Percentiles rank a stretch among this genome's conserved stretches.
Evolutionary conservation across 2,888 invertebrate species (phyloP).

Genomic region (Stramonita haemastoma): DNA sequence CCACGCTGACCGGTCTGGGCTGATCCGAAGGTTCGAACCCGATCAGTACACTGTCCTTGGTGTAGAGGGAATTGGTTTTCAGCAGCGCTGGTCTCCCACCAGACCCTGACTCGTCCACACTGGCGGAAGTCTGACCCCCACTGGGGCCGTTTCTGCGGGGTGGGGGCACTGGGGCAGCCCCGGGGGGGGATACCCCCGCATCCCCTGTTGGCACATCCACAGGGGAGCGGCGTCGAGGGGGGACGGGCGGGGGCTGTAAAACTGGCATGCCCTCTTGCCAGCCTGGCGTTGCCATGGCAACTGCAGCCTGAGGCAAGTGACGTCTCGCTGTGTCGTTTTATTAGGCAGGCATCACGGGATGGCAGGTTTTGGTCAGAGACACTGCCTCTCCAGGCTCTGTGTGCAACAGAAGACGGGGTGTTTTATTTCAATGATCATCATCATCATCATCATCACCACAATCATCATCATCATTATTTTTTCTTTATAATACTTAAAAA

Average conservation of each 20-base stretch:
- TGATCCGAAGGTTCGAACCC: neutral
- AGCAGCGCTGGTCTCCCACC: neutral
- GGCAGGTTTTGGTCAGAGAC: neutral
- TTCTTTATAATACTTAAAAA: no score
- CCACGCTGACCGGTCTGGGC: constrained; percentile 10
- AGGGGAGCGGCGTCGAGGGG: constrained; percentile 38
- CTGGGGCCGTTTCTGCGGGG: neutral
- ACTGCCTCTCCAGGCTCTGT: neutral
- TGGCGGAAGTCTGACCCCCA: neutral
- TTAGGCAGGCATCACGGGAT: no score
- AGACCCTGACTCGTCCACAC: neutral
- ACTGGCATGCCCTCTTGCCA: constrained; percentile 28
- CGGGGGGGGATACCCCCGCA: neutral
- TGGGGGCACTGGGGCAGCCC: neutral
- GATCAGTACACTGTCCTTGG: constrained; percentile 34
- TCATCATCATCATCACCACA: no score
- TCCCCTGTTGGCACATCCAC: neutral
- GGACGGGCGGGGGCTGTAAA: constrained; percentile 36
- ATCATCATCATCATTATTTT: no score
- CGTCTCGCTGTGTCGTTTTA: neutral
- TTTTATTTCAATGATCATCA: neutral
- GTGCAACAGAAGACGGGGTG: neutral
- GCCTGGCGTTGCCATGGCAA: constrained; percentile 28
- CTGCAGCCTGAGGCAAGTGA: neutral
- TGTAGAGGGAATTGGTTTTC: constrained; percentile 47